Evolutionary conservation across 2,888 invertebrate species (phyloP).

Genomic region (Pherbina coryleti): DNA sequence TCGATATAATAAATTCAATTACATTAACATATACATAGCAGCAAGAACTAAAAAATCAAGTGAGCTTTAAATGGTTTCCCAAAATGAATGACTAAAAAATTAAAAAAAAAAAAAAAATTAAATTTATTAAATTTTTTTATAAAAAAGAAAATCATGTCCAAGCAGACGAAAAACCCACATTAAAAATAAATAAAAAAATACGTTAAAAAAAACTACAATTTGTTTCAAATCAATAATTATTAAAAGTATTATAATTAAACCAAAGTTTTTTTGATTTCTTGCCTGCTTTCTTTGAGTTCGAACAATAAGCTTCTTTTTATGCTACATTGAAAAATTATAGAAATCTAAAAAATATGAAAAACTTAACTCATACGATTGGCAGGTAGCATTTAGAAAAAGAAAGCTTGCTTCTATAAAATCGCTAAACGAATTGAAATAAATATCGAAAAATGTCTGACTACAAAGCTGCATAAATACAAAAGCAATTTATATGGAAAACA

Average conservation of each 20-base stretch:
- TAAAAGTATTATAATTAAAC: too few relatives aligned
- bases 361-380: neutral
- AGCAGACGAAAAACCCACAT: conserved; percentile 51
- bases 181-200: neutral
- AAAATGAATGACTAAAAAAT: conserved; percentile 42
- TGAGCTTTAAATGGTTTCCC: conserved; percentile 66
- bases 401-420: conserved; percentile 8
- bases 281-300: neutral
- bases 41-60: conserved; percentile 51
- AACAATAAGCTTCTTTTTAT: neutral
- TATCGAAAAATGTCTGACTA: conserved; percentile 23
- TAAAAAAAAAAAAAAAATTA: conserved; percentile 38
- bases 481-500: conserved; percentile 44
- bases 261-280: too few relatives aligned
- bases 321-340: neutral
- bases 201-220: neutral
- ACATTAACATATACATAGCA: neutral
- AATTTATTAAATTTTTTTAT: neutral
- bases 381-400: neutral
- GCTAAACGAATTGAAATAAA: neutral
- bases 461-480: conserved; percentile 33
- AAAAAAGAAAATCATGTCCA: conserved; percentile 23
- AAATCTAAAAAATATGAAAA: neutral
- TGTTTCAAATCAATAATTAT: too few relatives aligned
- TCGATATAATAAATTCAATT: conserved; percentile 21